Evolutionary conservation across 2,888 invertebrate genomes (phyloP).

Genomic region (Cephus runcator): DNA sequence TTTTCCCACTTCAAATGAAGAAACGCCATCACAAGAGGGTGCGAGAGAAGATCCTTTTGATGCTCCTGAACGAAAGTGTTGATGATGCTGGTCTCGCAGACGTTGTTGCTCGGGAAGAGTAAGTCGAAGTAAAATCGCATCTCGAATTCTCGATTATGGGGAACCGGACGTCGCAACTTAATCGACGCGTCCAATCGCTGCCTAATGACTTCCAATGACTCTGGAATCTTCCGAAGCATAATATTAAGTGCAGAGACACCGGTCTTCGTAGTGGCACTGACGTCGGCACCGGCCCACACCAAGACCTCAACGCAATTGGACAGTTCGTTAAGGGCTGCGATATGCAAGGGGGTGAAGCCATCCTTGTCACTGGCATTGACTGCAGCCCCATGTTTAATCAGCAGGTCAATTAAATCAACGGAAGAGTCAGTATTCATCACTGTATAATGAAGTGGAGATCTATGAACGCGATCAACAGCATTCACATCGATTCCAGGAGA

Average conservation of each 20-base stretch:
- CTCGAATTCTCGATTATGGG: conserved; percentile 60
- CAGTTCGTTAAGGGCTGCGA: conserved; percentile 66
- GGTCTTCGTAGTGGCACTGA: conserved; percentile 64
- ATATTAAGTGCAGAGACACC: conserved; percentile 65
- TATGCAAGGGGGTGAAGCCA: conserved; percentile 65
- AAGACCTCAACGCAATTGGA: conserved; percentile 64
- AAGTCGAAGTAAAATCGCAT: conserved; percentile 60
- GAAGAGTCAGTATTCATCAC: conserved; percentile 61
- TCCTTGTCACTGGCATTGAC: conserved; percentile 61
- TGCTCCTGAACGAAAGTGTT: conserved; percentile 66
- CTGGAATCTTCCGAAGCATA: conserved; percentile 65
- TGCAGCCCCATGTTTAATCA: conserved; percentile 53
- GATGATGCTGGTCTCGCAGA: conserved; percentile 65
- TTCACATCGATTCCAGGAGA: conserved; percentile 58
- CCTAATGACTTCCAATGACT: conserved; percentile 62
- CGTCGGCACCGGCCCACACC: conserved; percentile 65
- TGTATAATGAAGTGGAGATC: conserved; percentile 65
- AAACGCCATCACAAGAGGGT: conserved; percentile 67
- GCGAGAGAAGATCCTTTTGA: conserved; percentile 64
- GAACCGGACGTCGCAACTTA: conserved; percentile 52
- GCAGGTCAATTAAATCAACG: conserved; percentile 51
- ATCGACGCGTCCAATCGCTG: conserved; percentile 64
- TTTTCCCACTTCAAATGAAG: conserved; percentile 67
- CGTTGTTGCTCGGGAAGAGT: conserved; percentile 58
- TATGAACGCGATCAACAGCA: conserved; percentile 57